phyloP scores from a whole-genome alignment of 2,113 vertebrate genomes.

The Serinus canaria region DNA sequence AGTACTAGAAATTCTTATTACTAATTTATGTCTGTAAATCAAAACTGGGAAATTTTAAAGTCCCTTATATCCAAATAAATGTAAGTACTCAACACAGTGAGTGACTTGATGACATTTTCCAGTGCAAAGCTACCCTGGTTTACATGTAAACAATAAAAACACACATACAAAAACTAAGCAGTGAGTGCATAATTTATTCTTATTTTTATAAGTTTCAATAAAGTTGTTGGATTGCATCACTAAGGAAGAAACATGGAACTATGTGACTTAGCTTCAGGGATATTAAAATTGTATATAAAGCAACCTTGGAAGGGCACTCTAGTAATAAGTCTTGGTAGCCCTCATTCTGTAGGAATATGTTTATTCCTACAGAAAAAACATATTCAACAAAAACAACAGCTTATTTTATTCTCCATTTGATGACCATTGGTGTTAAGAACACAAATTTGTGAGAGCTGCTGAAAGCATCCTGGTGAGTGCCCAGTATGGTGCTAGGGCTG shows the following conservation, averaged over 20 bases:
- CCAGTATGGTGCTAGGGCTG: fast-evolving
- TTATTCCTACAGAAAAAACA: too few relatives aligned
- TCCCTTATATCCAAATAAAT: background rate
- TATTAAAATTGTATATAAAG: background rate
- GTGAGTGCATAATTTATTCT: background rate
- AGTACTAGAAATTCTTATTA: constrained; percentile 46
- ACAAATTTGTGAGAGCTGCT: background rate
- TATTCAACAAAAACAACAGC: background rate
- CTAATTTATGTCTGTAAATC: constrained; percentile 38
- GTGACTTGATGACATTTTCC: background rate
- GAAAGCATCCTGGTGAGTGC: fast-evolving
- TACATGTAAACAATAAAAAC: background rate
- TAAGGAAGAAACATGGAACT: background rate
- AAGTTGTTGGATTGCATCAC: background rate
- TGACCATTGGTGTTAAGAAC: background rate
- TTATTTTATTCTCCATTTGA: background rate
- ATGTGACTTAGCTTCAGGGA: background rate
- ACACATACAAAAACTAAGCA: background rate
- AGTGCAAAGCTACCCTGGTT: background rate
- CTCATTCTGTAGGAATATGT: background rate
- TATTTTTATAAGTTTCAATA: background rate
- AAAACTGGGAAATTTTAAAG: constrained; percentile 19
- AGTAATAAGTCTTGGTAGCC: background rate
- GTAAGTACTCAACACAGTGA: background rate
- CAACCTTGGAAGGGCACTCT: background rate